Percentiles rank a stretch among this genome's conserved stretches.
phyloP scores from a whole-genome alignment of 1,140 invertebrate genomes.

The Drosophila ambigua region DNA sequence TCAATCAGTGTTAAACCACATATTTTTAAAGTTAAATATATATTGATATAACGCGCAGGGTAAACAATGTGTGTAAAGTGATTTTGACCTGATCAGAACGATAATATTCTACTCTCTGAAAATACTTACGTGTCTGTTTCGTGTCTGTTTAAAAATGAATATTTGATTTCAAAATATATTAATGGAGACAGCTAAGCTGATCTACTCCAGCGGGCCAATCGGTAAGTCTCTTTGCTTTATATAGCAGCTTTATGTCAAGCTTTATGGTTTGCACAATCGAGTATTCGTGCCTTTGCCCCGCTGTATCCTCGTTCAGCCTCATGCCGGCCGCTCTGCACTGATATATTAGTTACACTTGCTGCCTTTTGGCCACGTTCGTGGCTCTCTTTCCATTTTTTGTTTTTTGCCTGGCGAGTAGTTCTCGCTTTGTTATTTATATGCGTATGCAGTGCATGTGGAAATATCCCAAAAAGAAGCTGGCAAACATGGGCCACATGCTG shows the following conservation, averaged over 20 bases:
- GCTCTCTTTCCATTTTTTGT: neutral
- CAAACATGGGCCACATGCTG: slow-evolving; percentile 61
- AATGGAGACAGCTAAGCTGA: too few species aligned
- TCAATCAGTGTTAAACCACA: slow-evolving; percentile 33
- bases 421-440: slow-evolving; percentile 59
- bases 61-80: slow-evolving; percentile 1
- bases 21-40: slow-evolving; percentile 45
- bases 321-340: slow-evolving; percentile 21
- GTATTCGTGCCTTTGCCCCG: slow-evolving; percentile 7
- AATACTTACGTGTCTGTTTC: too few species aligned
- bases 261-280: slow-evolving; percentile 15
- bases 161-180: too few species aligned
- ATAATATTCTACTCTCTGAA: neutral
- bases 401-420: slow-evolving; percentile 2
- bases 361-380: slow-evolving; percentile 26
- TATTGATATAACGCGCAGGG: slow-evolving; percentile 13
- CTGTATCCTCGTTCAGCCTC: neutral
- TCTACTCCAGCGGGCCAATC: too few species aligned
- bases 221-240: too few species aligned
- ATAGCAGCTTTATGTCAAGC: slow-evolving; percentile 20
- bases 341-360: slow-evolving; percentile 74
- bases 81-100: neutral
- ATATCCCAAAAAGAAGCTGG: slow-evolving; percentile 41
- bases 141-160: too few species aligned
- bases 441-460: slow-evolving; percentile 52